Conservation (phyloP, 2,113 vertebrate genomes). For the Laticauda colubrina region DNA sequence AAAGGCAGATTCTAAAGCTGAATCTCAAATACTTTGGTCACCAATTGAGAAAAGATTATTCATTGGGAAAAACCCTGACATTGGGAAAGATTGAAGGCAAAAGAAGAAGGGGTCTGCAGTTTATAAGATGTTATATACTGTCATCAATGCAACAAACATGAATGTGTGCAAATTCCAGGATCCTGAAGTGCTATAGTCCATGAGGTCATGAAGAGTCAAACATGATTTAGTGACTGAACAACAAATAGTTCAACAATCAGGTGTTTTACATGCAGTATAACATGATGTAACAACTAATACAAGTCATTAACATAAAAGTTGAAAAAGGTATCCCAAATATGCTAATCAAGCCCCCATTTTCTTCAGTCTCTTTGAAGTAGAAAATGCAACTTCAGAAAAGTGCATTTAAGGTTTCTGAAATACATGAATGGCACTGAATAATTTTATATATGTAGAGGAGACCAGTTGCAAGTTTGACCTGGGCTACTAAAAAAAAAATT, state of each 20-base stretch:
- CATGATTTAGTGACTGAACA: background rate
- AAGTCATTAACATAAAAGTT: too few species aligned
- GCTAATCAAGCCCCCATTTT: background rate
- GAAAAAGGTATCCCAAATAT: background rate
- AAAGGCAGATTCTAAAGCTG: background rate
- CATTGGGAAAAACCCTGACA: background rate
- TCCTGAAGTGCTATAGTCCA: background rate
- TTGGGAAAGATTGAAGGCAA: background rate
- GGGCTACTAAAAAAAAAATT: slow-evolving; percentile 27
- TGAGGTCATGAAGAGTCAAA: background rate
- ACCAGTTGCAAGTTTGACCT: background rate
- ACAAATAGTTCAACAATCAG: background rate
- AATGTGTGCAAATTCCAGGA: background rate
- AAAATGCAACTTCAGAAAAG: background rate
- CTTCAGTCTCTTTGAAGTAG: background rate
- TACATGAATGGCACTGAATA: background rate
- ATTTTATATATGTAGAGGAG: background rate
- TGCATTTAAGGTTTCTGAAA: background rate
- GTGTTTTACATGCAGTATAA: background rate
- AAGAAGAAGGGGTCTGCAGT: background rate
- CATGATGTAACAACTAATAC: background rate
- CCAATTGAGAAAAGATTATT: background rate
- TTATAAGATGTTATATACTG: background rate
- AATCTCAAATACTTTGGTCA: background rate
- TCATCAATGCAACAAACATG: background rate